Conservation (phyloP, 2,113 vertebrate genomes). For the Todiramphus saurophagus region DNA sequence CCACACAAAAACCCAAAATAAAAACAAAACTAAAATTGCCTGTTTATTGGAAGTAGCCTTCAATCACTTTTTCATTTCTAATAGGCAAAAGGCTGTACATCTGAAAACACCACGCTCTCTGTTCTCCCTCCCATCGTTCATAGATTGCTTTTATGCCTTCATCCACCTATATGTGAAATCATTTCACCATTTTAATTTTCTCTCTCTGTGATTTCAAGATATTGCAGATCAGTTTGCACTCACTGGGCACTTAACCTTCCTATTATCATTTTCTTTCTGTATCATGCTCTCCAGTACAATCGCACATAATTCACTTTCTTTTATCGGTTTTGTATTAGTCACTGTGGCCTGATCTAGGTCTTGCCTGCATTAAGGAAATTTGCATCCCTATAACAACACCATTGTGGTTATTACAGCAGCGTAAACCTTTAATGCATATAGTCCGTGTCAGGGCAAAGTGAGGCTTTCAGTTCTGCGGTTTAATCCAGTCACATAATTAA, state of each 20-base stretch:
- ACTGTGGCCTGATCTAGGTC: not conserved
- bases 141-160: slow-evolving; percentile 40
- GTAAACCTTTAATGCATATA: not conserved
- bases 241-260: slow-evolving; percentile 47
- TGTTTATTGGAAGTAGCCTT: not conserved
- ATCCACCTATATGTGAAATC: slow-evolving; percentile 42
- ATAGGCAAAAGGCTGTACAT: not conserved
- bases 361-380: not conserved
- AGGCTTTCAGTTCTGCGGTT: not conserved
- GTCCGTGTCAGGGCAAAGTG: not conserved
- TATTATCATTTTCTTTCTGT: slow-evolving; percentile 23
- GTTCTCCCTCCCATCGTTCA: not conserved
- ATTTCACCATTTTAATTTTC: slow-evolving; percentile 60
- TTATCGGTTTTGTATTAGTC: not conserved
- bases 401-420: not conserved
- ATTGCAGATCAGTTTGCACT: slow-evolving; percentile 50
- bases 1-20: not conserved
- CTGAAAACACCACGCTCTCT: not conserved
- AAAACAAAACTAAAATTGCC: not conserved
- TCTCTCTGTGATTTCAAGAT: slow-evolving; percentile 52
- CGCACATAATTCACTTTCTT: slow-evolving; percentile 22
- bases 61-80: slow-evolving; percentile 1
- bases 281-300: not conserved
- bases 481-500: slow-evolving; percentile 42
- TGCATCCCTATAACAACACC: not conserved